Evolutionary conservation across 1,140 invertebrate species (phyloP).

Genomic region (Amphibalanus amphitrite): DNA sequence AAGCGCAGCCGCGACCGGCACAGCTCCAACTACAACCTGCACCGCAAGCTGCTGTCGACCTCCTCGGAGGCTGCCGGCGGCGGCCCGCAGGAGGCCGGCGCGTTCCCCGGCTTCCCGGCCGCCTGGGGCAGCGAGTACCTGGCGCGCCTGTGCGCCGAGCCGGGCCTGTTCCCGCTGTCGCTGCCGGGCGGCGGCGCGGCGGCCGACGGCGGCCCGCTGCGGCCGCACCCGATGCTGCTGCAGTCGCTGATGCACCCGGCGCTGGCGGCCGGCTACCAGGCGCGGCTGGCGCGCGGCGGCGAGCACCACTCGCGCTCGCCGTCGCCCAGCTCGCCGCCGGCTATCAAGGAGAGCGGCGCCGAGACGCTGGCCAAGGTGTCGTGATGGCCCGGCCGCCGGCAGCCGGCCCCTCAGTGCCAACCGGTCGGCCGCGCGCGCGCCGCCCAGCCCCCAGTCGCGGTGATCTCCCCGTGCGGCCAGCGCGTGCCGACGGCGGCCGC

Average conservation of each 20-base stretch:
- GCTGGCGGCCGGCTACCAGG: conserved; percentile 1
- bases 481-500: too few relatives aligned
- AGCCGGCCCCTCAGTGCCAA: background rate
- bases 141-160: background rate
- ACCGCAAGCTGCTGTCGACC: conserved; percentile 68
- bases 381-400: background rate
- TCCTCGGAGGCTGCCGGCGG: conserved; percentile 21
- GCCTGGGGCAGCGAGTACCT: background rate
- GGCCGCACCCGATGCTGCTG: background rate
- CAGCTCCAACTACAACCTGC: conserved; percentile 77
- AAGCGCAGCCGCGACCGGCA: conserved; percentile 82
- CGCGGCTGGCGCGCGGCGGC: background rate
- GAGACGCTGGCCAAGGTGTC: conserved; percentile 1
- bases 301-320: background rate
- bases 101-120: background rate
- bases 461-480: background rate
- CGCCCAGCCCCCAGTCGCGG: too few relatives aligned
- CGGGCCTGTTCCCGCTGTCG: background rate
- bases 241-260: conserved; percentile 1
- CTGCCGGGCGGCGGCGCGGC: background rate
- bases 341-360: background rate
- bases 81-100: too few relatives aligned
- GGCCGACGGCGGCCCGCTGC: background rate
- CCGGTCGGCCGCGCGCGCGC: too few relatives aligned
- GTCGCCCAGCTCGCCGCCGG: background rate